Conservation (phyloP, 1,140 invertebrate species). For the Meloidogyne hapla region DNA sequence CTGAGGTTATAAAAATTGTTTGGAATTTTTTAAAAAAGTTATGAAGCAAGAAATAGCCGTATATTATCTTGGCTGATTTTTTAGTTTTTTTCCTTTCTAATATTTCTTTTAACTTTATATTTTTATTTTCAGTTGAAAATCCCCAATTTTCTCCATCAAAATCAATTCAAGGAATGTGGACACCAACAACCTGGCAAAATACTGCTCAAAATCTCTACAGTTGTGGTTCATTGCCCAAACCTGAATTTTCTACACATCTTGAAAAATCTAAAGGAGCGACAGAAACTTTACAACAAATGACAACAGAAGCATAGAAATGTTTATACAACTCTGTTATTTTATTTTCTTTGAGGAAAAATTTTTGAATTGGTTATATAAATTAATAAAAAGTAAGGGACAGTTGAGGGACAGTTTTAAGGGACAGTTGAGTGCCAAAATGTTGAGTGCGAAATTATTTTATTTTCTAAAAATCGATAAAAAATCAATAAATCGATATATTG, state of each 20-base stretch:
- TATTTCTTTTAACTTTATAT: neutral
- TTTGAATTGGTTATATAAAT: neutral
- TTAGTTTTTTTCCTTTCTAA: neutral
- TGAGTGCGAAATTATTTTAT: too few relatives aligned
- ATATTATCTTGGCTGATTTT: too few relatives aligned
- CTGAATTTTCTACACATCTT: slow-evolving; percentile 33
- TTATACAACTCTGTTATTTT: slow-evolving; percentile 3
- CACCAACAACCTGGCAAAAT: slow-evolving; percentile 24
- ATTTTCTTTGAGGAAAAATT: too few relatives aligned
- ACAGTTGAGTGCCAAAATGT: too few relatives aligned
- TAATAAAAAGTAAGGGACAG: too few relatives aligned
- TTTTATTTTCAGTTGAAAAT: slow-evolving; percentile 10
- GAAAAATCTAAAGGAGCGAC: slow-evolving; percentile 27
- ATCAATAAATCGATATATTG: neutral
- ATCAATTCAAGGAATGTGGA: slow-evolving; percentile 51
- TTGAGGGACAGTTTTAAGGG: too few relatives aligned
- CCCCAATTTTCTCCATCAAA: slow-evolving; percentile 33
- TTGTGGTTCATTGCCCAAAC: slow-evolving; percentile 20
- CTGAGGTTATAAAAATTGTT: too few relatives aligned
- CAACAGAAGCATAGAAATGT: neutral
- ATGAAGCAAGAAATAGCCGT: too few relatives aligned
- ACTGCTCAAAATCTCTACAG: slow-evolving; percentile 36
- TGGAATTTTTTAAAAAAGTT: too few relatives aligned
- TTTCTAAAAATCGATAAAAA: too few relatives aligned
- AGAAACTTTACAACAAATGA: slow-evolving; percentile 29